Base-by-base conservation (phyloP, 2,113 vertebrate genomes). In the Trichechus manatus region DNA sequence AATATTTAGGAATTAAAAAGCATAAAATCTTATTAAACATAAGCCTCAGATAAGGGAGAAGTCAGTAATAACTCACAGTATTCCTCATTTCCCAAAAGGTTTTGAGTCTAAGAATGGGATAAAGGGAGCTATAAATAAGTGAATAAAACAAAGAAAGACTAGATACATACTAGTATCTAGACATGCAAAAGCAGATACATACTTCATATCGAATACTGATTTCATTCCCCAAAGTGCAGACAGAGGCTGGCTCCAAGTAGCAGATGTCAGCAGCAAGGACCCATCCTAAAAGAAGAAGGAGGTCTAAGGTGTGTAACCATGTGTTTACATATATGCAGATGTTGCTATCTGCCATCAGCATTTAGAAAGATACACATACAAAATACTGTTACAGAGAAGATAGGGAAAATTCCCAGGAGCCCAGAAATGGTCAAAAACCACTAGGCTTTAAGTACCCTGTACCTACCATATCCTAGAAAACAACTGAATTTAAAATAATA, bases 191-290 rank as follows among this genome's bases (percentile, higher is more conserved):
- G 53, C 47, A 96, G 82, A 91, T 92, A 99, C 99, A 98, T 99
- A 99, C 99, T 99, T 99, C 99, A 99, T 99, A 98, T 99, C 99
- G 98, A 99, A 99, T 96, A 99, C 99, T 25, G 99, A 99, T 96
- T 99, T 99, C 99, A 99, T 99, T 92, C 99, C 99, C 99, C 99
- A 99, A 92, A 99, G 98, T 1, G 99, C 99, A 97, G 99, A 99
- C 85, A 99, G 98, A 61, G 99, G 99, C 94, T 99, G 99, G 98
- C 99, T 99, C 99, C 99, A 99, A 0, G 99, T 99, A 93, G 99
- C 99, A 44, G 99, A 99, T 0, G 99, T 99, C 97, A 99, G 97
- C 95, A 99, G 98, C 97, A 99, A 98, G 87, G 99, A 99, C 59
- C 99, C 99, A 90, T 99, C 99, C 99, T 99, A 72, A n/a, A 98